Base-by-base conservation (phyloP, 2,888 invertebrate genomes). In the Chymomyza fuscimana region DNA sequence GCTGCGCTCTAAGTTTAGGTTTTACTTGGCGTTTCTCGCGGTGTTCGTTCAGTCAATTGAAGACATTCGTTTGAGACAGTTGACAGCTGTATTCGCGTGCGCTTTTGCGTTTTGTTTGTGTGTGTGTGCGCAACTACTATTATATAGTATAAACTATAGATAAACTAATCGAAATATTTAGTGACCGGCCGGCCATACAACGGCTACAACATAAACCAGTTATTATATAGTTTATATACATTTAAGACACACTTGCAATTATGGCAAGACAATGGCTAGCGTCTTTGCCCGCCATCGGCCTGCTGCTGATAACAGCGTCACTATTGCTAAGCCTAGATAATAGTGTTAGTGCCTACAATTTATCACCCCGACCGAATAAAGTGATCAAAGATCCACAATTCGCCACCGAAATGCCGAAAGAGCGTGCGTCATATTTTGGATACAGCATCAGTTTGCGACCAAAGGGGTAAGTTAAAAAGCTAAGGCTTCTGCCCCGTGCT, bases 361-460 rank as follows among this genome's bases (percentile, higher is more conserved):
- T 92, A 64, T 92, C 92, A 50, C 92, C 92, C 15, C 86, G 86
- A 51, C 91, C 92, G 32, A 92, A 92, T 84, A 69, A 70, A 22
- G 79, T 89, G 72, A 86, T 92, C 69, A 81, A 70, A 70, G 92
- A 92, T 77, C 91, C 92, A 40, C 86, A 89, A 69, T 74, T 90
- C 19, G 74, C 76, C 22, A 90, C 87, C 51, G 65, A 10, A 4
- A 70, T 90, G 74, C 83, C 88, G 46, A 90, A 91, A 82, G 78
- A 88, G 73, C 88, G 89, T 69, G 88, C 91, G 67, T 91, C 92
- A 76, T 92, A 91, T 81, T 92, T 92, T 78, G 92, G 92, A 66
- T 91, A 86, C 66, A 88, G 79, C 52, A 72, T 92, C 69, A 89
- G 76, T 72, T 77, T 92, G 69, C 80, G 91, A 72, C 80, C 82